phyloP scores from a whole-genome alignment of 2,888 invertebrate species.

The Drosophila mettleri region DNA sequence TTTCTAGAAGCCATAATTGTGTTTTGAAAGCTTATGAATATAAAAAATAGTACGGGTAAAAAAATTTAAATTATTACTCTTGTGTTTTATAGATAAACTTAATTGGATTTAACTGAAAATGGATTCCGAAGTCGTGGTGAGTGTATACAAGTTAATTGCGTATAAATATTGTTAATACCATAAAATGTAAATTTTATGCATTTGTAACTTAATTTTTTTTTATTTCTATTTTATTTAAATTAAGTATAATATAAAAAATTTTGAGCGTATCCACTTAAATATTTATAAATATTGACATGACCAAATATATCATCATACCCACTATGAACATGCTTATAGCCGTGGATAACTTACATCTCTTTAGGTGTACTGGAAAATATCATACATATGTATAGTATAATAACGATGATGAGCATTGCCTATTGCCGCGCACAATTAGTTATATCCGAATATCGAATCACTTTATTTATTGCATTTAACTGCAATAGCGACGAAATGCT shows the following conservation, averaged over 20 bases:
- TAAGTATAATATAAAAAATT: no score
- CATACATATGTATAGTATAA: no score
- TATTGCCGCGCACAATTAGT: not conserved
- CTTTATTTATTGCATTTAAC: not conserved
- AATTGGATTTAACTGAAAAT: conserved; percentile 28
- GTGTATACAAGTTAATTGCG: conserved; percentile 8
- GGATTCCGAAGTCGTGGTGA: conserved; percentile 50
- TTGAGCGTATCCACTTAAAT: no score
- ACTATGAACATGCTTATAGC: no score
- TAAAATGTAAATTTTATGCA: not conserved
- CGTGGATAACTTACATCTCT: no score
- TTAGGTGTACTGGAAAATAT: no score
- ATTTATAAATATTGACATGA: no score
- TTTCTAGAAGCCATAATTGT: no score
- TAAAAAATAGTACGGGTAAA: no score
- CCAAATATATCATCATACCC: not conserved
- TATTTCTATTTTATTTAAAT: not conserved
- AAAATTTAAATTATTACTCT: not conserved
- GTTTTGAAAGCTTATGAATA: no score
- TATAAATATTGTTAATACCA: not conserved
- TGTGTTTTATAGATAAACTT: not conserved
- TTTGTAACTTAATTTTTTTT: not conserved
- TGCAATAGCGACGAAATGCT: not conserved
- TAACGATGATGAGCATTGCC: no score
- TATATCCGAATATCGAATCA: not conserved